Evolutionary conservation across 2,888 invertebrate genomes (phyloP), one percentile per base, ranked within the genome.

Genomic region (Gnatocerus cornutus): DNA sequence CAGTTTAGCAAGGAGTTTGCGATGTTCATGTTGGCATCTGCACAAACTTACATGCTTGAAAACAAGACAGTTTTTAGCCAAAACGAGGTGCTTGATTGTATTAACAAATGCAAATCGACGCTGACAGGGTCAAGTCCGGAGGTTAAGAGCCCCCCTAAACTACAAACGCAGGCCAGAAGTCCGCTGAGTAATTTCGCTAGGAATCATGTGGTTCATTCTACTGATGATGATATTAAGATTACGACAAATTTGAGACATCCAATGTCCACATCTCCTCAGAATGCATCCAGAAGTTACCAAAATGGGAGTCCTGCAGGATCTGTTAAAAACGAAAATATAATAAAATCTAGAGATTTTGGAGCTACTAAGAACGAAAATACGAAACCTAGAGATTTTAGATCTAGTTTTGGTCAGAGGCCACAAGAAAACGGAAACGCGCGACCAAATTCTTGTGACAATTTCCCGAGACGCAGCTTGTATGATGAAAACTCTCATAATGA

Each of bases 21-120:
- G 2, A 16, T 66, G 48, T 55, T 27, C 45, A 41, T 70, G 50
- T 10, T 70, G 4, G 21, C 53, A 3, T 39, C 39, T n/a, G 70
- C 66, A 0, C 45, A 70, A 62, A 48, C 29, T 9, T 66, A 70
- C 16, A 61, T 66, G 33, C 29, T 70, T 4, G 21, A 66, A 13
- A 59, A 62, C 12, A 29, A 66, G 39, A 48, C 55, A 3, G 21
- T 2, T 3, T 70, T 70, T 27, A 39, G 39, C 7, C 53, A 66
- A 37, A 14, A 45, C 8, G 55, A 43, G 4, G 29, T 70, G 6
- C 12, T 70, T 7, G 30, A 55, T 9, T 61, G 62, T 39, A 70
- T 70, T 6, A 37, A 62, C 8, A 70, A 59, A 53, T 33, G 13
- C 10, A 53, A 16, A 53, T 9, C 27, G 12, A n/a, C 13, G 12